Conservation (phyloP, 2,888 invertebrate species). For the Aromia moschata region DNA sequence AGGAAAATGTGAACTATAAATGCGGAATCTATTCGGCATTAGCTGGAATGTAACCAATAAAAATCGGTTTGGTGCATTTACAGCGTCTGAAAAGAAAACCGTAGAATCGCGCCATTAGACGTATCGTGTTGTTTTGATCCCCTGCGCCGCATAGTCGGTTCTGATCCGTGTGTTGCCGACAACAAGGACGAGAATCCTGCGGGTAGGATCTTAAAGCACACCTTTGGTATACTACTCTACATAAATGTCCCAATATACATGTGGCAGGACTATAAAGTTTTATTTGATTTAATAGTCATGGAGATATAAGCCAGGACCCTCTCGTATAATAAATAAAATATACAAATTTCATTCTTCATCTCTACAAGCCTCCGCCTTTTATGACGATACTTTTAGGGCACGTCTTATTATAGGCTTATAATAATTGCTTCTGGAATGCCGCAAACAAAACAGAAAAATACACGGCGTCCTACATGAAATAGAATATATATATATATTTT, state of each 20-base stretch:
- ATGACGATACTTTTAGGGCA: conserved; percentile 37
- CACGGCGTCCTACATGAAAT: not conserved
- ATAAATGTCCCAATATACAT: conserved; percentile 54
- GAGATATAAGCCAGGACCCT: conserved; percentile 44
- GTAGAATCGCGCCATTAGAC: not conserved
- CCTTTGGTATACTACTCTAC: conserved; percentile 49
- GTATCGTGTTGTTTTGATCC: conserved; percentile 7
- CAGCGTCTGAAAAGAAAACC: not conserved
- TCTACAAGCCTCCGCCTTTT: conserved; percentile 39
- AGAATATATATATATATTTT: no score
- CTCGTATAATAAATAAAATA: conserved; percentile 49
- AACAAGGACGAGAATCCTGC: conserved; percentile 42
- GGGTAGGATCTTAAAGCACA: conserved; percentile 45
- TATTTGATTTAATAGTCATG: conserved; percentile 57
- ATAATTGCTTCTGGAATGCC: not conserved
- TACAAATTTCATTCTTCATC: conserved; percentile 45
- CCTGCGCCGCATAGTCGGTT: conserved; percentile 24
- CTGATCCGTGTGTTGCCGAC: conserved; percentile 34
- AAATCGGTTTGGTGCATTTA: conserved; percentile 12
- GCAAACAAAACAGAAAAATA: not conserved
- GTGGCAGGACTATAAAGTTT: conserved; percentile 58
- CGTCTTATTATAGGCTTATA: conserved; percentile 16
- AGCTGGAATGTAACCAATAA: not conserved
- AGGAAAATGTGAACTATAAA: not conserved
- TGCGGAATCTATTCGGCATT: not conserved